Conservation (phyloP, 1,140 invertebrate genomes). For the Drosophila suzukii region DNA sequence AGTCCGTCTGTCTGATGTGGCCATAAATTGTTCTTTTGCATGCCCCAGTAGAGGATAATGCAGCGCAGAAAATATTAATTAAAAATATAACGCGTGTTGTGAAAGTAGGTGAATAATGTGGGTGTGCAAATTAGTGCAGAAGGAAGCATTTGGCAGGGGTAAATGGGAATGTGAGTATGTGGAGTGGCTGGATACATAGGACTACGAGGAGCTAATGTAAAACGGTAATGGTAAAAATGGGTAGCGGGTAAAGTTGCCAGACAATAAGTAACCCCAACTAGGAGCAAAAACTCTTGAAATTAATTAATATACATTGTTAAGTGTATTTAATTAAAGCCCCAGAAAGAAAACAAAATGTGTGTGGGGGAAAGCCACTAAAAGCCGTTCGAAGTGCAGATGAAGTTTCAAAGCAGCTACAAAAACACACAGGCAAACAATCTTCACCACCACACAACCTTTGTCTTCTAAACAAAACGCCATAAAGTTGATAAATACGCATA, state of each 20-base stretch:
- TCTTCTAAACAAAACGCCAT: not conserved
- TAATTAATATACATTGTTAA: conserved; percentile 74
- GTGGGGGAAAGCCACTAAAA: not conserved
- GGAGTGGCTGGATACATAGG: not conserved
- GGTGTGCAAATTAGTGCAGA: conserved; percentile 13
- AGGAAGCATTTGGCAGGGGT: not conserved
- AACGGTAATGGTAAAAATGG: not conserved
- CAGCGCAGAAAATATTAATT: conserved; percentile 68
- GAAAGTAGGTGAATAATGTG: not conserved
- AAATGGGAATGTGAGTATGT: not conserved
- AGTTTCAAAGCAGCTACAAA: conserved; percentile 1
- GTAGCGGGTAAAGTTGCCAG: conserved; percentile 1
- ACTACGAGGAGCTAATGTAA: conserved; percentile 8
- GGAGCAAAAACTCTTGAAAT: conserved; percentile 59
- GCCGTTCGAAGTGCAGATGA: conserved; percentile 14
- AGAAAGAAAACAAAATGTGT: conserved; percentile 7
- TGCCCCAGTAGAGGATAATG: conserved; percentile 12
- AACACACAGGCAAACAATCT: not conserved
- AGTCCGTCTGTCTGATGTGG: not conserved
- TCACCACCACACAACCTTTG: conserved; percentile 9
- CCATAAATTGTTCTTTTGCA: conserved; percentile 10
- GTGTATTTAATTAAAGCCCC: conserved; percentile 66
- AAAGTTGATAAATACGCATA: conserved; percentile 18
- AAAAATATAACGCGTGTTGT: conserved; percentile 50
- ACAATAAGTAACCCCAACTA: conserved; percentile 66